Conservation (phyloP, 2,888 invertebrate species). For the Mythimna albipuncta region DNA sequence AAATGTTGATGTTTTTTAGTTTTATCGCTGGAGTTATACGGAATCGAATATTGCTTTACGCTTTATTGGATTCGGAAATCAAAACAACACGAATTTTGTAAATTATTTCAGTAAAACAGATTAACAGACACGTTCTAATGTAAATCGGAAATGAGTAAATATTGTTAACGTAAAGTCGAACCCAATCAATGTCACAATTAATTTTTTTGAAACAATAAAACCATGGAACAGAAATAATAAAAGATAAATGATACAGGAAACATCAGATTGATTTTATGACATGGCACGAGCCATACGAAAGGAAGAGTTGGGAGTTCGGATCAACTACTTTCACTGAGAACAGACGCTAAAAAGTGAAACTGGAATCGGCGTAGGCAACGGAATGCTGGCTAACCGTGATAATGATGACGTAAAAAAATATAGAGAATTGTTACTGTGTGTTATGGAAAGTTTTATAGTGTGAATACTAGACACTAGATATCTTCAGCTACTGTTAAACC, state of each 20-base stretch:
- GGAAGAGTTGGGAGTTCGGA: constrained; percentile 84
- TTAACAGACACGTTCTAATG: constrained; percentile 7
- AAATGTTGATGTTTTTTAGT: not conserved
- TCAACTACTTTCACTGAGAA: constrained; percentile 85
- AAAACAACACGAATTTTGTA: not conserved
- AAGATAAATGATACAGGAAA: constrained; percentile 36
- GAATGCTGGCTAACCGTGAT: constrained; percentile 79
- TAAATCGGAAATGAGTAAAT: constrained; percentile 19
- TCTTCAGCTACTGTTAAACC: not conserved
- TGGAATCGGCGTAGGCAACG: constrained; percentile 78
- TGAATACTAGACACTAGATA: not conserved
- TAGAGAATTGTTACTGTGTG: constrained; percentile 60
- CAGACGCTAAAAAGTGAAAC: constrained; percentile 89
- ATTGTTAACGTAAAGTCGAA: not conserved
- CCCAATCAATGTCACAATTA: not conserved
- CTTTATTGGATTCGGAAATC: constrained; percentile 7
- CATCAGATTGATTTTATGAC: constrained; percentile 63
- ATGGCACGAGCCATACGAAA: constrained; percentile 78
- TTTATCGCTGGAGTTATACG: not conserved
- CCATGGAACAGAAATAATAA: constrained; percentile 25
- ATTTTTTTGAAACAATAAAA: constrained; percentile 48
- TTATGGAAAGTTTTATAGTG: constrained; percentile 59
- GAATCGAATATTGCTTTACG: not conserved
- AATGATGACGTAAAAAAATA: constrained; percentile 71
- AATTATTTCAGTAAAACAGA: not conserved